Conservation (phyloP, 2,888 invertebrate species). For the Criorhina ranunculi region DNA sequence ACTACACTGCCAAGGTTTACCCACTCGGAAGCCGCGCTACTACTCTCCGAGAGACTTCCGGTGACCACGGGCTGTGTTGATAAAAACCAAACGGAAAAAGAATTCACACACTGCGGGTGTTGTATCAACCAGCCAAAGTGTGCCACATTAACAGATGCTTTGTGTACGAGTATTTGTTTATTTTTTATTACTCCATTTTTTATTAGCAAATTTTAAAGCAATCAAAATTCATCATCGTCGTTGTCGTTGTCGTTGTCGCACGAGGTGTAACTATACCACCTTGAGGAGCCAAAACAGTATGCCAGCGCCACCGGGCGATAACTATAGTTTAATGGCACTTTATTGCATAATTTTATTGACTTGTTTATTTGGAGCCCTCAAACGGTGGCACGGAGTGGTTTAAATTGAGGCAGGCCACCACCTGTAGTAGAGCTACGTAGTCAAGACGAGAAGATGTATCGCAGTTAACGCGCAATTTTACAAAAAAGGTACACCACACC, state of each 20-base stretch:
- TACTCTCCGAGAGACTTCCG: conserved; percentile 36
- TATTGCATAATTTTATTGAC: conserved; percentile 70
- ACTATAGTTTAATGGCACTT: conserved; percentile 68
- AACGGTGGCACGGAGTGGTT: conserved; percentile 2
- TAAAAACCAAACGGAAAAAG: conserved; percentile 17
- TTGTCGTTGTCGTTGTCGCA: conserved; percentile 11
- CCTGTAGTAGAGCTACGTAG: not conserved
- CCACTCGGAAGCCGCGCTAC: not conserved
- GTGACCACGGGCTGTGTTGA: conserved; percentile 35
- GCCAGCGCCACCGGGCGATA: conserved; percentile 37
- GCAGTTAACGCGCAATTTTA: conserved; percentile 50
- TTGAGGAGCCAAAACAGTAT: conserved; percentile 50
- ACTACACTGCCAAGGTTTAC: conserved; percentile 39
- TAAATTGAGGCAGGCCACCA: conserved; percentile 41
- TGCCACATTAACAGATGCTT: conserved; percentile 38
- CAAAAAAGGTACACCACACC: conserved; percentile 42
- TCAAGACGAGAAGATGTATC: conserved; percentile 47
- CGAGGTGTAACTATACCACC: conserved; percentile 36
- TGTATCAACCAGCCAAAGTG: conserved; percentile 10
- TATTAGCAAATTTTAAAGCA: conserved; percentile 73
- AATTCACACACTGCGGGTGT: not conserved
- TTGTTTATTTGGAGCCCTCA: conserved; percentile 64
- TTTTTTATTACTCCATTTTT: conserved; percentile 68
- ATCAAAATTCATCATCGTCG: conserved; percentile 73
- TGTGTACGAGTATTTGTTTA: conserved; percentile 9